phyloP scores from a whole-genome alignment of 2,888 invertebrate species.

The Augiades crinisus region DNA sequence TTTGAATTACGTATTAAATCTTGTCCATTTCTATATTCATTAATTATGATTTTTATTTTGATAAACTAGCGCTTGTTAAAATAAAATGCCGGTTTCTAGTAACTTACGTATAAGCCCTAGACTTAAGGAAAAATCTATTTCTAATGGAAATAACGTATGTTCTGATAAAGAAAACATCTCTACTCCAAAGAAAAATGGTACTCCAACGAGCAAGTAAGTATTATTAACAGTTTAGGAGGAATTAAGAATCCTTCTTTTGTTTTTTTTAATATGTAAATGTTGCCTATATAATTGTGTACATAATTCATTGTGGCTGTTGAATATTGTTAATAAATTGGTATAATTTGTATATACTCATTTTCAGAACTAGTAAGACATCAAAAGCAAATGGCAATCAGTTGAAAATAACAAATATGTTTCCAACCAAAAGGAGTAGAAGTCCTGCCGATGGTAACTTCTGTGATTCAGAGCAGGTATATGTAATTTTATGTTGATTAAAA shows the following conservation, averaged over 20 bases:
- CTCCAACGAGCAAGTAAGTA: background rate
- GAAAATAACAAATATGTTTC: constrained; percentile 52
- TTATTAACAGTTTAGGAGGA: background rate
- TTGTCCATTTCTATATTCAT: background rate
- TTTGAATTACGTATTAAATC: too few species aligned
- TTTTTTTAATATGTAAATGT: too few species aligned
- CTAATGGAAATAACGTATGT: constrained; percentile 10
- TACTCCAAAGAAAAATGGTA: constrained; percentile 9
- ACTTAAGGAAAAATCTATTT: constrained; percentile 7
- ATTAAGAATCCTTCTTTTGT: too few species aligned
- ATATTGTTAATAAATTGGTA: too few species aligned
- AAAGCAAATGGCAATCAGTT: constrained; percentile 42
- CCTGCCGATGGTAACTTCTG: constrained; percentile 27
- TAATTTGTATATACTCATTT: background rate
- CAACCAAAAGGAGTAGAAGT: constrained; percentile 49
- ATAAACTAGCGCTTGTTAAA: background rate
- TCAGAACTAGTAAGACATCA: background rate
- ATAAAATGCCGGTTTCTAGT: constrained; percentile 11
- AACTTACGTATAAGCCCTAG: constrained; percentile 11
- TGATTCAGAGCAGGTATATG: constrained; percentile 5
- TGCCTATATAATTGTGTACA: too few species aligned
- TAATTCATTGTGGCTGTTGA: too few species aligned
- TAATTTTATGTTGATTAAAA: too few species aligned
- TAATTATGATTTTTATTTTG: background rate
- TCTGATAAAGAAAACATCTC: constrained; percentile 34